Percentiles rank a stretch among this genome's conserved stretches.
phyloP scores from a whole-genome alignment of 1,140 invertebrate species.

The Metaphire vulgaris region DNA sequence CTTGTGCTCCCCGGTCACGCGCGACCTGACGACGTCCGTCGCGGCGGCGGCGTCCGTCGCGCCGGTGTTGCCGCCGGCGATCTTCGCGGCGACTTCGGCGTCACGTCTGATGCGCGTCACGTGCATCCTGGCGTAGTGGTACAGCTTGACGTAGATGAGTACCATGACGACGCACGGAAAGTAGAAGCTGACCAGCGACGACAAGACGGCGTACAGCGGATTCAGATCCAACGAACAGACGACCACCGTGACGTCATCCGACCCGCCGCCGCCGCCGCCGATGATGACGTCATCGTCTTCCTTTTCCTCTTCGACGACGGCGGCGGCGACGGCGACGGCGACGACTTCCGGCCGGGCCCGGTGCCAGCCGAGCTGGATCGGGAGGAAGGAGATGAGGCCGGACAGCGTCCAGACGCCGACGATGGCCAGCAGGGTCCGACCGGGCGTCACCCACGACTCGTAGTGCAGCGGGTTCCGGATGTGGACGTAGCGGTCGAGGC shows the following conservation, averaged over 20 bases:
- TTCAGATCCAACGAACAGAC: slow-evolving; percentile 56
- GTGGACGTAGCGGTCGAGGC: slow-evolving; percentile 93
- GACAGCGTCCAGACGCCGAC: slow-evolving; percentile 87
- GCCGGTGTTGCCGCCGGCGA: slow-evolving; percentile 36
- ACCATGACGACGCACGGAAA: slow-evolving; percentile 87
- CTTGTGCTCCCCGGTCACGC: slow-evolving; percentile 88
- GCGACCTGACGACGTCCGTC: slow-evolving; percentile 53
- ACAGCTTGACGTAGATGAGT: slow-evolving; percentile 76
- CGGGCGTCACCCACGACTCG: slow-evolving; percentile 83
- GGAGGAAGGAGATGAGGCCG: slow-evolving; percentile 88
- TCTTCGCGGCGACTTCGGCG: slow-evolving; percentile 49
- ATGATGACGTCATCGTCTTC: slow-evolving; percentile 37
- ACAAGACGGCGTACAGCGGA: slow-evolving; percentile 88
- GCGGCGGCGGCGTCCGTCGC: slow-evolving; percentile 13
- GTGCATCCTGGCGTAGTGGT: slow-evolving; percentile 95
- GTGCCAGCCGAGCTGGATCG: slow-evolving; percentile 87
- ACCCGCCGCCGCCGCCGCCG: slow-evolving; percentile 42
- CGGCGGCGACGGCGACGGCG: too few relatives aligned
- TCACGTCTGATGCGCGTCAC: slow-evolving; percentile 77
- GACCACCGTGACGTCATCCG: slow-evolving; percentile 34
- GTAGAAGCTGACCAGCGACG: slow-evolving; percentile 94
- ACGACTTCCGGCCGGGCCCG: too few relatives aligned
- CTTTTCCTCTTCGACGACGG: slow-evolving; percentile 46
- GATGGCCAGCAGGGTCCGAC: slow-evolving; percentile 75
- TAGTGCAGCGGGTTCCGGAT: slow-evolving; percentile 97